A percentile compares a stretch with the other conserved stretches of the same genome.
phyloP scores from a whole-genome alignment of 1,140 invertebrate genomes.

The Aradophagus sp. region DNA sequence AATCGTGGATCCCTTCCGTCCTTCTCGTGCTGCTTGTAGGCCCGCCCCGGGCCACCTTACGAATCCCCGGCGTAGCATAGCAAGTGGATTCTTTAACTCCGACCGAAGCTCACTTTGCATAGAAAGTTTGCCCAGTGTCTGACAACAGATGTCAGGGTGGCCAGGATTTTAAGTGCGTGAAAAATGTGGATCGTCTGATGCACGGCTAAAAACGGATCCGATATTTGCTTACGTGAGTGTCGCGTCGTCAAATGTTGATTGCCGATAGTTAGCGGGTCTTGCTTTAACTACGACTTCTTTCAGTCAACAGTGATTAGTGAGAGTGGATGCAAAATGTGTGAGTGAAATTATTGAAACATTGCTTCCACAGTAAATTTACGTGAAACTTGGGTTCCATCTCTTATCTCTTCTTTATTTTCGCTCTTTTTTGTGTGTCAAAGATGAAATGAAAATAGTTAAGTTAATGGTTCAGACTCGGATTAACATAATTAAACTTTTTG shows the following conservation, averaged over 20 bases:
- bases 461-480: too few relatives aligned
- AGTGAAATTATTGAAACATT: too few relatives aligned
- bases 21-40: slow-evolving; percentile 37
- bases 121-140: slow-evolving; percentile 58
- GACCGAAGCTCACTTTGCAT: slow-evolving; percentile 62
- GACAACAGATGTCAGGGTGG: slow-evolving; percentile 66
- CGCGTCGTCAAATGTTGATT: not conserved
- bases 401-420: too few relatives aligned
- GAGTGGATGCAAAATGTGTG: too few relatives aligned
- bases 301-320: too few relatives aligned
- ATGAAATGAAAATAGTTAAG: too few relatives aligned
- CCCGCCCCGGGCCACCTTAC: slow-evolving; percentile 38
- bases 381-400: too few relatives aligned
- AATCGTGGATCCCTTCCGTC: slow-evolving; percentile 50
- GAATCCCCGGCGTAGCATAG: slow-evolving; percentile 45
- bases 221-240: slow-evolving; percentile 30
- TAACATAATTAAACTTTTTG: too few relatives aligned
- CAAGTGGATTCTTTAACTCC: slow-evolving; percentile 52
- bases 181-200: slow-evolving; percentile 58
- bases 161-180: slow-evolving; percentile 45
- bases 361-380: too few relatives aligned
- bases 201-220: slow-evolving; percentile 3
- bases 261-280: too few relatives aligned
- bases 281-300: too few relatives aligned
- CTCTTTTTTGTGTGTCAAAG: too few relatives aligned